Evolutionary conservation across 2,113 vertebrate genomes (phyloP), one percentile per base, ranked within the genome.

Genomic region (Amphilophus citrinellus): DNA sequence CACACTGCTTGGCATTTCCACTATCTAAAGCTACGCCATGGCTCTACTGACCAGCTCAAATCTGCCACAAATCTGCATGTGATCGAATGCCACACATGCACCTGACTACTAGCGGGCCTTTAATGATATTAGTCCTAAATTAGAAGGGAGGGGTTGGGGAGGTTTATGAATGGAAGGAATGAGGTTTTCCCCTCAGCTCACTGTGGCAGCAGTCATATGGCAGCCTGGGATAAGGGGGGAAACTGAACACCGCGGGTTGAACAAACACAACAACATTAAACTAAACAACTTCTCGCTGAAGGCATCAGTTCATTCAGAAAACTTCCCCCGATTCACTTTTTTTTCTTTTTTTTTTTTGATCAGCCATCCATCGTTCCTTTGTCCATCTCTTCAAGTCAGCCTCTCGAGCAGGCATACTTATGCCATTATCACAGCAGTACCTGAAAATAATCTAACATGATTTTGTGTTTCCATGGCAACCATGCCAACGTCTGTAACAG

Each of bases 391-490:
- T 65, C 32, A 44, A 83, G 79, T 56, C 79, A 8, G 78, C 84
- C 84, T 84, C 86, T 61, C 60, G 79, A 62, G 77, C 78, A 39
- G 79, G 32, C 75, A 15, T 24, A 58, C 83, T 88, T 66, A 17
- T 76, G 68, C 83, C 80, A 86, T 92, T 85, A 89, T 92, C 89
- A n/a, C 91, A 91, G 91, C 90, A 61, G 87, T 76, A 91, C 89
- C 92, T 91, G 93, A 90, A 94, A 93, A 93, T 92, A 91, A 93
- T 90, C 87, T 91, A 88, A 91, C 89, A 85, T 80, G 87, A 92
- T 92, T 90, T 91, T 88, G 89, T 76, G 93, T 94, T 93, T 90
- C 94, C 93, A 94, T 92, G 91, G 93, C 86, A 91, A 95, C 93
- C 77, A 30, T 37, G 83, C 83, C 90, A 89, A 89, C n/a, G 90